Evolutionary conservation across 2,888 invertebrate genomes (phyloP).

Genomic region (Diarsia brunnea): DNA sequence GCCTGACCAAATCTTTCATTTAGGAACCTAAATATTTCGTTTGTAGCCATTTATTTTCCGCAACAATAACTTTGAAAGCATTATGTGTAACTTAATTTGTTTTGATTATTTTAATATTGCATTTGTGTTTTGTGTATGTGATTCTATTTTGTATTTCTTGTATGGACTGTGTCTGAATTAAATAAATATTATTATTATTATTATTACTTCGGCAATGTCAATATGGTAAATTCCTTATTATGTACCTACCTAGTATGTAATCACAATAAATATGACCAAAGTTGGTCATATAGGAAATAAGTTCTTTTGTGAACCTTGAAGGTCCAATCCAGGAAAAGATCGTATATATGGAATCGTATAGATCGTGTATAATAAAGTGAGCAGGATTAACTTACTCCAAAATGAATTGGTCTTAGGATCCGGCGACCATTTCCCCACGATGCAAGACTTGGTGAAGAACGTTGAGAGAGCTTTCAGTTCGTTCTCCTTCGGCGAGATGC

Average conservation of each 20-base stretch:
- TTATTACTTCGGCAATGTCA: constrained; percentile 16
- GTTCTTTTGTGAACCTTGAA: not conserved
- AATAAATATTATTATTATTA: too few relatives aligned
- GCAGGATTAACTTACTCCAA: constrained; percentile 91
- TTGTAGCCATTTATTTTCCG: constrained; percentile 26
- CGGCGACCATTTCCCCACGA: constrained; percentile 96
- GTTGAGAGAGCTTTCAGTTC: constrained; percentile 95
- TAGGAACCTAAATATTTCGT: constrained; percentile 17
- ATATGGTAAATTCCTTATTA: constrained; percentile 21
- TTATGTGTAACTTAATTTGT: too few relatives aligned
- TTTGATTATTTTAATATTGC: too few relatives aligned
- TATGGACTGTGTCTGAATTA: too few relatives aligned
- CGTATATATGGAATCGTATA: too few relatives aligned
- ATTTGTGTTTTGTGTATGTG: too few relatives aligned
- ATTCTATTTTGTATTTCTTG: too few relatives aligned
- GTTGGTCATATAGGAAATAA: constrained; percentile 1
- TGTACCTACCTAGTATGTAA: constrained; percentile 1
- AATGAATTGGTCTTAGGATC: constrained; percentile 93
- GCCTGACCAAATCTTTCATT: constrained; percentile 25
- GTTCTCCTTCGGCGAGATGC: constrained; percentile 93
- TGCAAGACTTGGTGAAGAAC: constrained; percentile 95
- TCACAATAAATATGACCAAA: constrained; percentile 9
- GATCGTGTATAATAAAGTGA: too few relatives aligned
- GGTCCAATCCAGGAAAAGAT: not conserved
- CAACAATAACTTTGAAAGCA: constrained; percentile 24